Conservation (phyloP, 2,113 vertebrate genomes). For the Tautogolabrus adspersus region DNA sequence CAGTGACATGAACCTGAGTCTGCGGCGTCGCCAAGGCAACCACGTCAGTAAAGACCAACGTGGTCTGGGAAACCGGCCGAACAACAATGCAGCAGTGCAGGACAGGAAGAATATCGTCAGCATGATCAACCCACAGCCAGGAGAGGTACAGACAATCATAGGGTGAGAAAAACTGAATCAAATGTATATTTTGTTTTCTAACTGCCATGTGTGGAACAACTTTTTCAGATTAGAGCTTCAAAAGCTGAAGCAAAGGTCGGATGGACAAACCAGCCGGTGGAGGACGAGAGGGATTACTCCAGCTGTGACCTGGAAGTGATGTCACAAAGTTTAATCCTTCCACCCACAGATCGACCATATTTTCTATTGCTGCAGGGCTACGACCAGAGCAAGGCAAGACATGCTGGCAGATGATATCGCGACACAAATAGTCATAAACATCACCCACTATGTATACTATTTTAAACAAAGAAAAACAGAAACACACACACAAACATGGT, state of each 20-base stretch:
- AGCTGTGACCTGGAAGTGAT: conserved; percentile 89
- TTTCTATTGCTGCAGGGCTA: conserved; percentile 93
- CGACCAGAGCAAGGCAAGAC: conserved; percentile 88
- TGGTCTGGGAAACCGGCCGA: conserved; percentile 56
- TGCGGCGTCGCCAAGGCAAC: conserved; percentile 86
- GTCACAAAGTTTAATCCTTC: conserved; percentile 92
- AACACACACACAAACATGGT: conserved; percentile 3
- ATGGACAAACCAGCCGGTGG: conserved; percentile 63
- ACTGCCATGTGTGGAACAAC: conserved; percentile 3
- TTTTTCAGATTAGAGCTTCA: conserved; percentile 66
- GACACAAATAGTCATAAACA: not conserved
- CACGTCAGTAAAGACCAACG: conserved; percentile 71
- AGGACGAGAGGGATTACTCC: conserved; percentile 79
- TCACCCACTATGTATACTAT: not conserved
- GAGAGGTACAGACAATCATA: conserved; percentile 67
- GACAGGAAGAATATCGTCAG: conserved; percentile 91
- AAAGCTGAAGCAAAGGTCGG: conserved; percentile 72
- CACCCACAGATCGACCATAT: conserved; percentile 90
- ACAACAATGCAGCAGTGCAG: conserved; percentile 65
- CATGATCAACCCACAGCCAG: conserved; percentile 85
- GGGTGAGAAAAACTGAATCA: not conserved
- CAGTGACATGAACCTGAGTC: conserved; percentile 93
- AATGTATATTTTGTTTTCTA: not conserved
- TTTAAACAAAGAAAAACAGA: conserved; percentile 40
- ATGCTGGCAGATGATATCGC: conserved; percentile 70